phyloP scores from a whole-genome alignment of 2,888 invertebrate species.

The Smittia sp. region DNA sequence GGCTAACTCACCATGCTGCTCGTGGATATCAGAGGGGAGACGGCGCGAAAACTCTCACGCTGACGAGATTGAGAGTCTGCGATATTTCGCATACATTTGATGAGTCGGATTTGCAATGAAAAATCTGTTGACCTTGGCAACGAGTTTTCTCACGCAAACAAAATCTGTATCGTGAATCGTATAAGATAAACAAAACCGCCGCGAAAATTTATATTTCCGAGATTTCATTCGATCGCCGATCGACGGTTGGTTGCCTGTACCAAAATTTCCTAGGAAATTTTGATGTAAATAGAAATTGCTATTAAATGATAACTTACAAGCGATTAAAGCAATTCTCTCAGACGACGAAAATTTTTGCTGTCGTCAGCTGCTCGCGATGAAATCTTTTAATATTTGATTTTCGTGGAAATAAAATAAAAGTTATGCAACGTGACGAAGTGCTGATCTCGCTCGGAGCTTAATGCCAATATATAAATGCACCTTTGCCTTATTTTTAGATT shows the following conservation, averaged over 20 bases:
- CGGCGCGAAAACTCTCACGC: not conserved
- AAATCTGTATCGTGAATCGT: too few relatives aligned
- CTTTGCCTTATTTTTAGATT: not conserved
- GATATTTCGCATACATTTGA: too few relatives aligned
- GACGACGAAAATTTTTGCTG: not conserved
- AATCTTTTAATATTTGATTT: too few relatives aligned
- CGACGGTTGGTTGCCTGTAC: too few relatives aligned
- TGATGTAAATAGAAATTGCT: too few relatives aligned
- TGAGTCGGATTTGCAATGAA: too few relatives aligned
- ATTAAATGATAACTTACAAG: too few relatives aligned
- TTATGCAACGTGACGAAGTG: constrained; percentile 16
- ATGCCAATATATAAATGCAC: constrained; percentile 2
- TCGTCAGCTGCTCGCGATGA: too few relatives aligned
- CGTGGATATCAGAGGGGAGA: not conserved
- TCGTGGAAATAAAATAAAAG: not conserved
- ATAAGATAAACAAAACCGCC: too few relatives aligned
- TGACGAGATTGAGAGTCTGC: not conserved
- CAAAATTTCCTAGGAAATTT: too few relatives aligned
- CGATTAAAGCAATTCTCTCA: not conserved
- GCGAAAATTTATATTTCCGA: constrained; percentile 20
- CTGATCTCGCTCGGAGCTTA: not conserved
- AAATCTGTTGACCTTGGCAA: too few relatives aligned
- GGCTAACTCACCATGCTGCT: not conserved
- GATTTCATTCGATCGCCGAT: not conserved
- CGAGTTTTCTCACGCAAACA: too few relatives aligned